Conservation (phyloP, 2,113 vertebrate genomes). For the Caracal caracal region DNA sequence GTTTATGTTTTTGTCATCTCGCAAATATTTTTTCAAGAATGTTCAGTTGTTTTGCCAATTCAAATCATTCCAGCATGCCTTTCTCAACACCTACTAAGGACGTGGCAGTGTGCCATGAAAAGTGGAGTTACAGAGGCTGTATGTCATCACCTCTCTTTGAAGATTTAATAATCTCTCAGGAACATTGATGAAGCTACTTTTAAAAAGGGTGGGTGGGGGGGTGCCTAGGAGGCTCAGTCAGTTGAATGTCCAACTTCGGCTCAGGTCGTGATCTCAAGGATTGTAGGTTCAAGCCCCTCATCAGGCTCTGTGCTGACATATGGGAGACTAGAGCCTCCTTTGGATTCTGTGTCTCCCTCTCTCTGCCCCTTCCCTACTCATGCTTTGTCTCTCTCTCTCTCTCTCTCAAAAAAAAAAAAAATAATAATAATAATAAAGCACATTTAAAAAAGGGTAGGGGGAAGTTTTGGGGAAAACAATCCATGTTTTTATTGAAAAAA, state of each 20-base stretch:
- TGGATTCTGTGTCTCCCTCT: too few relatives aligned
- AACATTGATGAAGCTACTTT: not conserved
- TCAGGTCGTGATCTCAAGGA: too few relatives aligned
- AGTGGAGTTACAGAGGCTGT: not conserved
- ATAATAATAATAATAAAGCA: too few relatives aligned
- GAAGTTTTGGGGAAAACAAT: not conserved
- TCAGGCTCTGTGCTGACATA: too few relatives aligned
- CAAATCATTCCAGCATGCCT: not conserved
- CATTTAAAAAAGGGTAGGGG: not conserved
- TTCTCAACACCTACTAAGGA: not conserved
- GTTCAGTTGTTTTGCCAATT: not conserved
- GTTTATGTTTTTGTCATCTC: slow-evolving; percentile 9
- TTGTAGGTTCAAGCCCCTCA: too few relatives aligned
- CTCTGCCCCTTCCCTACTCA: too few relatives aligned
- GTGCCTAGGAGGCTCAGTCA: too few relatives aligned
- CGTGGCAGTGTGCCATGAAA: not conserved
- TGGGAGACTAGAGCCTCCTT: too few relatives aligned
- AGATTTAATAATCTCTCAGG: not conserved
- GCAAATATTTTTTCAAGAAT: not conserved
- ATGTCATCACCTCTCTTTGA: not conserved
- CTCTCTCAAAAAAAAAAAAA: too few relatives aligned
- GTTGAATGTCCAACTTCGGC: too few relatives aligned
- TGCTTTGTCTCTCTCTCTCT: too few relatives aligned
- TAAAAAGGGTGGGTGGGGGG: too few relatives aligned
- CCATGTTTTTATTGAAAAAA: not conserved